Percentiles rank a stretch among this genome's conserved stretches.
Conservation (phyloP, 2,888 invertebrate genomes). For the Anarsia innoxiella region DNA sequence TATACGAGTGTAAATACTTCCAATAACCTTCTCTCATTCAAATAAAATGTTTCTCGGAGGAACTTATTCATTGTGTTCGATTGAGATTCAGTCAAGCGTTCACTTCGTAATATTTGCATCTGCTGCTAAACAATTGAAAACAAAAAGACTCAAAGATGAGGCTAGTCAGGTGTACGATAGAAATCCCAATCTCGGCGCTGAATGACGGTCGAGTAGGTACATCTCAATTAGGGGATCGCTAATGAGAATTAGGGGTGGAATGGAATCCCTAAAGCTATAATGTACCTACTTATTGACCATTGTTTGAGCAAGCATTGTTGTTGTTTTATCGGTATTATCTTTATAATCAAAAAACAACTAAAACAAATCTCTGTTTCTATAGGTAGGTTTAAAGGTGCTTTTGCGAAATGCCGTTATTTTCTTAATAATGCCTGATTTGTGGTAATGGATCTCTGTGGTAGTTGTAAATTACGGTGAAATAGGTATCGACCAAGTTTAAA, state of each 20-base stretch:
- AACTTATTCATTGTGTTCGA: constrained; percentile 34
- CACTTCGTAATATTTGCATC: constrained; percentile 60
- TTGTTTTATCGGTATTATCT: too few species aligned
- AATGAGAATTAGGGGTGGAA: constrained; percentile 69
- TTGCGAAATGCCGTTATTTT: too few species aligned
- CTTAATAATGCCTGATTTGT: too few species aligned
- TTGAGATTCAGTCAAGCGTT: constrained; percentile 45
- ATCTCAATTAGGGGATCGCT: constrained; percentile 55
- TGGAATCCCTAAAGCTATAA: constrained; percentile 52
- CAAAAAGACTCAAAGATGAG: constrained; percentile 41
- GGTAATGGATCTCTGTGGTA: too few species aligned
- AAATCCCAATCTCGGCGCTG: constrained; percentile 42
- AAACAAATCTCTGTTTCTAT: too few species aligned
- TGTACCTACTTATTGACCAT: constrained; percentile 30
- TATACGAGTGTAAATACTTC: too few species aligned
- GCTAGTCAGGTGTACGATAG: constrained; percentile 61
- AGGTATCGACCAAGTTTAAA: too few species aligned
- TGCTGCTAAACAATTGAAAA: constrained; percentile 46
- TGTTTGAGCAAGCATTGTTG: constrained; percentile 18
- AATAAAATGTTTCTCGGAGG: too few species aligned
- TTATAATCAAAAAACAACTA: too few species aligned
- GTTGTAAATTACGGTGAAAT: too few species aligned
- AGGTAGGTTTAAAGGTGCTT: too few species aligned
- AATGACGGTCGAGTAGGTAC: constrained; percentile 44
- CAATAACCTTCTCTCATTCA: too few species aligned